Conservation (phyloP, 2,888 invertebrate genomes). For the Dynastes maya region DNA sequence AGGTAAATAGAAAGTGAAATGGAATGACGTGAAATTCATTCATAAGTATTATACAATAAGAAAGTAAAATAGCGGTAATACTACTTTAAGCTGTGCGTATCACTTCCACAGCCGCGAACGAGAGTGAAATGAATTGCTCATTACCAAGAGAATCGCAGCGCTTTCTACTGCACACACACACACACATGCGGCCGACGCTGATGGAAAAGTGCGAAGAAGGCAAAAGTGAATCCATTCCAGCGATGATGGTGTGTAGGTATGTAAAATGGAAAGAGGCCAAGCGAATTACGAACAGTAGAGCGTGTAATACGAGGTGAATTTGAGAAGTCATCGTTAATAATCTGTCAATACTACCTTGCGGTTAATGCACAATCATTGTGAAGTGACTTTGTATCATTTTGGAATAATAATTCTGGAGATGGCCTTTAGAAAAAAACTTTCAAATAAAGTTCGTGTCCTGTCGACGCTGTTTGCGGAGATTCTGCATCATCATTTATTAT, state of each 20-base stretch:
- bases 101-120: background rate
- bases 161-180: conserved; percentile 31
- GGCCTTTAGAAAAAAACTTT: too few relatives aligned
- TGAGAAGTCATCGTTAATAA: too few relatives aligned
- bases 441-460: too few relatives aligned
- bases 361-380: too few relatives aligned
- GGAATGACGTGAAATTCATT: conserved; percentile 41
- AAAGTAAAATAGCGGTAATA: conserved; percentile 23
- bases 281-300: background rate
- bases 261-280: conserved; percentile 19
- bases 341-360: too few relatives aligned
- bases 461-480: too few relatives aligned
- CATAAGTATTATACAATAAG: conserved; percentile 37
- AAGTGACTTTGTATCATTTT: too few relatives aligned
- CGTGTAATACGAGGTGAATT: too few relatives aligned
- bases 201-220: conserved; percentile 27
- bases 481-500: too few relatives aligned
- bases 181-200: background rate
- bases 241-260: too few relatives aligned
- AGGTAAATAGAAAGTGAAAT: conserved; percentile 44
- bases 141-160: conserved; percentile 20
- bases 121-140: conserved; percentile 14
- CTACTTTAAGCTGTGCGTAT: background rate
- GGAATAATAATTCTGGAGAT: too few relatives aligned
- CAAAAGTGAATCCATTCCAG: conserved; percentile 46